Conservation (phyloP, 1,140 invertebrate genomes). For the Hestina assimilis region DNA sequence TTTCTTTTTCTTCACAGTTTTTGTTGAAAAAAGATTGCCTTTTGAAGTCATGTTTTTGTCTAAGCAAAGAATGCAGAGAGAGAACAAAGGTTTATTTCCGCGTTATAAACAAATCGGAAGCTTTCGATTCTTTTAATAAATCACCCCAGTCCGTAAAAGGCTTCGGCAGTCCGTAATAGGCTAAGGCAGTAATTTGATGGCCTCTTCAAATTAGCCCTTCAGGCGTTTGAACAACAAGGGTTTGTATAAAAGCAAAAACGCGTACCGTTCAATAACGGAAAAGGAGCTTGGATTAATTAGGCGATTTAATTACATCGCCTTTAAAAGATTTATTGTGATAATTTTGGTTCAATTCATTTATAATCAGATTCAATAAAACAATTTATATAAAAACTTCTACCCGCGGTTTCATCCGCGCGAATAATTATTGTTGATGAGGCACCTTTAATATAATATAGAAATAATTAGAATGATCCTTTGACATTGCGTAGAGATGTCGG, state of each 20-base stretch:
- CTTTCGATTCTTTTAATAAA: slow-evolving; percentile 48
- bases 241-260: slow-evolving; percentile 47
- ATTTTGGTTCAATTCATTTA: too few relatives aligned
- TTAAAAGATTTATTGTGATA: background rate
- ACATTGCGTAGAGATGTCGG: too few relatives aligned
- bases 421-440: too few relatives aligned
- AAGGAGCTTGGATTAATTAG: slow-evolving; percentile 22
- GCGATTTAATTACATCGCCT: background rate
- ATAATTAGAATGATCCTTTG: too few relatives aligned
- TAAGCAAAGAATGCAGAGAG: background rate
- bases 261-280: slow-evolving; percentile 20
- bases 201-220: slow-evolving; percentile 57
- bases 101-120: slow-evolving; percentile 34
- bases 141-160: slow-evolving; percentile 43
- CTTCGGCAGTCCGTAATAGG: slow-evolving; percentile 42
- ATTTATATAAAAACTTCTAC: too few relatives aligned
- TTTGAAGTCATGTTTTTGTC: background rate
- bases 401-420: too few relatives aligned
- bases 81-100: slow-evolving; percentile 31
- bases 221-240: slow-evolving; percentile 52
- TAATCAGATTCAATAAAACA: too few relatives aligned
- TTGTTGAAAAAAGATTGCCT: background rate
- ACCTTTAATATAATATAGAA: too few relatives aligned
- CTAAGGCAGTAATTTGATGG: slow-evolving; percentile 60
- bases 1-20: too few relatives aligned